Base-by-base conservation (phyloP, 2,113 vertebrate genomes). In the Nycticorax nycticorax region DNA sequence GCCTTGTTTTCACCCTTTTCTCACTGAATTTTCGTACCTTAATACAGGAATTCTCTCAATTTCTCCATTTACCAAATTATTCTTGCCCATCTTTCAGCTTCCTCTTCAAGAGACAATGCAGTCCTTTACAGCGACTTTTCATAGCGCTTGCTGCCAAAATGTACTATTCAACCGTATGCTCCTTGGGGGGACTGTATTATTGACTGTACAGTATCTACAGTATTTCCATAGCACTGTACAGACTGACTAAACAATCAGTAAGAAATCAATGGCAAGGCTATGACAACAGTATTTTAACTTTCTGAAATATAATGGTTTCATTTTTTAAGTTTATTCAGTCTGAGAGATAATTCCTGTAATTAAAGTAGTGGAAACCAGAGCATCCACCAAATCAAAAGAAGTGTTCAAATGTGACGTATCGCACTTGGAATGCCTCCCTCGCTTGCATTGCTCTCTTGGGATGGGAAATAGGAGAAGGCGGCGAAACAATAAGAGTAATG, bases 391-490 rank as follows among this genome's bases (percentile, higher is more conserved):
- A 94, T 43, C 62, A 79, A 79, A 82, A 85, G 63, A 68, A 88
- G 77, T n/a, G 45, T 73, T 92, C 63, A 53, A 87, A 76, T 10
- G 77, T 93, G 89, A 89, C 32, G 37, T 91, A 74, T 79, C 14
- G 0, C 37, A 41, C 67, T 94, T 91, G 91, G 94, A 96, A 95
- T 89, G 95, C 53, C 93, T 93, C 94, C 93, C 89, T 87, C 85
- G 74, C 77, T 82, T 67, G 89, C 84, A 57, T 16, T 66, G 77
- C 80, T 83, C 92, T 92, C 92, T 79, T 55, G 93, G 87, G 94
- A 85, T 28, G 37, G 77, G 92, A 96, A 96, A 95, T 9, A 85
- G 66, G 69, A 95, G 94, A 95, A 96, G 84, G 71, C 47, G 14
- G 69, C 1, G 1, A 85, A 95, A 97, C 93, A 96, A 95, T 95